Conservation (phyloP, 2,113 vertebrate species). For the Tyto alba region DNA sequence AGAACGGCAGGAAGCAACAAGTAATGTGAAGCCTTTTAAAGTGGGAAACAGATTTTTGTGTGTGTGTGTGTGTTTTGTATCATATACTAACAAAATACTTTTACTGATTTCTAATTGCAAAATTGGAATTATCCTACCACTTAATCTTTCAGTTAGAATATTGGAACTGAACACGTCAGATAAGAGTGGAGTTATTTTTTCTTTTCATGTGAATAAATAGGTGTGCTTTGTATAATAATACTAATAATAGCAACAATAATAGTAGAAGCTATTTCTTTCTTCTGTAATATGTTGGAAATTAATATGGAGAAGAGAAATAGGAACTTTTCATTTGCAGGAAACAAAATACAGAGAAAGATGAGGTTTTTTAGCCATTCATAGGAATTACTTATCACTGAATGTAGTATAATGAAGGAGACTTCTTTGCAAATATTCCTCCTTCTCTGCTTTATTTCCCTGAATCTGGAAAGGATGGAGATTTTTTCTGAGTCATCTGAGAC, state of each 20-base stretch:
- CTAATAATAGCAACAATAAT: neutral
- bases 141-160: neutral
- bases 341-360: neutral
- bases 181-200: neutral
- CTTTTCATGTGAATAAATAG: neutral
- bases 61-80: neutral
- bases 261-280: neutral
- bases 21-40: neutral
- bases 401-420: neutral
- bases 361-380: neutral
- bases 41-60: rapidly evolving
- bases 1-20: neutral
- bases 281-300: neutral
- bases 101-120: neutral
- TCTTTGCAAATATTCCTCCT: neutral
- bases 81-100: neutral
- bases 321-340: neutral
- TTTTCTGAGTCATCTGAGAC: neutral
- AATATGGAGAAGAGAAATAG: neutral
- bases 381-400: neutral
- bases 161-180: neutral
- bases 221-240: neutral
- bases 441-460: neutral
- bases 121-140: neutral
- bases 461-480: neutral